Evolutionary conservation across 2,113 vertebrate genomes (phyloP).

Genomic region (Percina caprodes): DNA sequence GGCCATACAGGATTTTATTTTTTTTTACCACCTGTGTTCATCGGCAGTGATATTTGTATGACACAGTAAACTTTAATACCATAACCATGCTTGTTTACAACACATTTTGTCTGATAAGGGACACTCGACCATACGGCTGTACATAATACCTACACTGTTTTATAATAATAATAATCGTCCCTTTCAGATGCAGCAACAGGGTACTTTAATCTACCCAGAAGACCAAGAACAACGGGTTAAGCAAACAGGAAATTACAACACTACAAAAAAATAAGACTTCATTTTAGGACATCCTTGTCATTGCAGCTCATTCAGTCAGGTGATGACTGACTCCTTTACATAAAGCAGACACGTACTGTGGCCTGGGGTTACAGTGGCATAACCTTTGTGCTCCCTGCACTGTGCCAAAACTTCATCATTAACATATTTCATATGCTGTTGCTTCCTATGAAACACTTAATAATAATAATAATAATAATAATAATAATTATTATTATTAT

Average conservation of each 20-base stretch:
- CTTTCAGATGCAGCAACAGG: background rate
- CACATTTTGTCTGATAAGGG: background rate
- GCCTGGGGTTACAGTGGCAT: background rate
- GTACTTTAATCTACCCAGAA: background rate
- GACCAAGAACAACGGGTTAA: background rate
- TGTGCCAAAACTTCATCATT: background rate
- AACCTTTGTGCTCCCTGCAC: background rate
- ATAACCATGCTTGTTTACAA: background rate
- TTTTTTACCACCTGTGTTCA: background rate
- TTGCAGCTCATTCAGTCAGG: constrained; percentile 13
- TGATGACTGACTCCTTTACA: constrained; percentile 4
- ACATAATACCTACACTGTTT: background rate
- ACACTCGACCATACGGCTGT: background rate
- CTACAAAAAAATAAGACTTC: constrained; percentile 9
- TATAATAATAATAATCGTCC: background rate
- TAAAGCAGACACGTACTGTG: background rate
- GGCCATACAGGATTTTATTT: background rate
- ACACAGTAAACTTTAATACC: constrained; percentile 21
- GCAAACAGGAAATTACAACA: constrained; percentile 22
- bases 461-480: too few relatives aligned
- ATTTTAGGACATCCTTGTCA: constrained; percentile 22
- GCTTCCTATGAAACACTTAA: background rate
- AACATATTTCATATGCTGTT: background rate
- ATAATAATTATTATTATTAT: too few relatives aligned
- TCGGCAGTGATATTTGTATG: background rate